Base-by-base conservation (phyloP, 2,888 invertebrate species). In the Dione juno region DNA sequence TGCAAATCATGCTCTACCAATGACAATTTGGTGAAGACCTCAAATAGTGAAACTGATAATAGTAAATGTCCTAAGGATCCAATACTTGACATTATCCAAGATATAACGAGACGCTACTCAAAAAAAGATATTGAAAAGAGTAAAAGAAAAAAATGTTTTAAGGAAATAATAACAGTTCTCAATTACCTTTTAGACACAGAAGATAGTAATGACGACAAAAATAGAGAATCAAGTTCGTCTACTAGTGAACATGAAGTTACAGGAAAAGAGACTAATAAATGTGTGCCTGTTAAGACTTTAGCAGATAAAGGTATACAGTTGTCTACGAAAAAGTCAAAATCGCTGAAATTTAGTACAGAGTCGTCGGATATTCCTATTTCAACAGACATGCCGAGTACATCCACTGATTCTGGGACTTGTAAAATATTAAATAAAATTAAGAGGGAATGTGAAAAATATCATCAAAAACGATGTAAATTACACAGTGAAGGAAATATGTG, bases 151-250 rank as follows among this genome's bases (percentile, higher is more conserved):
- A 92, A 90, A 80, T 89, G 91, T 76, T 90, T 89, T 50, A 87
- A 86, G 72, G 93, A 92, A 78, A 90, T 93, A 21, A 83, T 93
- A 67, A 80, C 84, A 28, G 83, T 91, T 43, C 78, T 93, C 14
- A 90, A 88, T 70, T 91, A 92, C 76, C 83, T 93, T 40, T 80
- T 93, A 54, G 90, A 92, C 72, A 93, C 92, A 11, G 92, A 90
- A 53, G 92, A 90, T 1, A 81, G 81, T 70, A 80, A 82, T 5
- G 85, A 87, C 54, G 75, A 77, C 10, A 68, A 72, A 52, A 77
- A 71, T 40, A 79, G 73, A 76, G 59, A 66, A n/a, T 58, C 71
- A 11, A 53, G 58, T 48, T 72, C 72, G 13, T 74, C 69, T 40
- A 50, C 70, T 52, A 69, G 66, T 64, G 69, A 75, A 48, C 65